phyloP scores from a whole-genome alignment of 2,113 vertebrate genomes.

The Mastomys coucha region DNA sequence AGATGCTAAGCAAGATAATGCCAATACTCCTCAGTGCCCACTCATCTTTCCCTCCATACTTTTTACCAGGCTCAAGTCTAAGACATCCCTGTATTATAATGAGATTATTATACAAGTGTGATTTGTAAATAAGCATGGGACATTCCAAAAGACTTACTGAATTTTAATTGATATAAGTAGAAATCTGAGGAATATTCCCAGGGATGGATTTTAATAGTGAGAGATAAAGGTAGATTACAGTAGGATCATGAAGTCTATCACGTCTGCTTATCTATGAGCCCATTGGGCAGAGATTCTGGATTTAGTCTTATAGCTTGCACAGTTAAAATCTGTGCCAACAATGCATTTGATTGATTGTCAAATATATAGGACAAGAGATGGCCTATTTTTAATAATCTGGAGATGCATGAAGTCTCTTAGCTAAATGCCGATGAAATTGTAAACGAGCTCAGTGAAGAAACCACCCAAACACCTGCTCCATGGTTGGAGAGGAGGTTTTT shows the following conservation, averaged over 20 bases:
- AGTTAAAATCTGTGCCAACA: neutral
- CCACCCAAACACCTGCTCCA: neutral
- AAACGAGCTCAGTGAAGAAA: neutral
- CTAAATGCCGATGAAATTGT: neutral
- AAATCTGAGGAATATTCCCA: neutral
- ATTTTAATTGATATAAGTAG: neutral
- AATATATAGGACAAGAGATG: neutral
- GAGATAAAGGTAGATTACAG: neutral
- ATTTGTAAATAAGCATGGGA: neutral
- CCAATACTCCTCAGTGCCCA: neutral
- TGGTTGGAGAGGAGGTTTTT: neutral
- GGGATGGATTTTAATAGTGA: neutral
- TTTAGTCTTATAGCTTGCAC: neutral
- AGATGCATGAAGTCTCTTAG: neutral
- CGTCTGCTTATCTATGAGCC: neutral
- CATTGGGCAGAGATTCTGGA: neutral
- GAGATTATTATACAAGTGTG: neutral
- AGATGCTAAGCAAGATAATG: neutral
- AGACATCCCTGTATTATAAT: neutral
- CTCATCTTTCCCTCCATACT: neutral
- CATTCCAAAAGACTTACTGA: neutral
- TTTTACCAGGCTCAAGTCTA: neutral
- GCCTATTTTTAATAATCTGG: neutral
- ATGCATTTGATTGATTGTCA: neutral
- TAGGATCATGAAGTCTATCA: neutral